These are phyloP conservation scores for Hucho hucho DNA, from an alignment of 2,113 vertebrate species.

Conservation along the genomic window DNA sequence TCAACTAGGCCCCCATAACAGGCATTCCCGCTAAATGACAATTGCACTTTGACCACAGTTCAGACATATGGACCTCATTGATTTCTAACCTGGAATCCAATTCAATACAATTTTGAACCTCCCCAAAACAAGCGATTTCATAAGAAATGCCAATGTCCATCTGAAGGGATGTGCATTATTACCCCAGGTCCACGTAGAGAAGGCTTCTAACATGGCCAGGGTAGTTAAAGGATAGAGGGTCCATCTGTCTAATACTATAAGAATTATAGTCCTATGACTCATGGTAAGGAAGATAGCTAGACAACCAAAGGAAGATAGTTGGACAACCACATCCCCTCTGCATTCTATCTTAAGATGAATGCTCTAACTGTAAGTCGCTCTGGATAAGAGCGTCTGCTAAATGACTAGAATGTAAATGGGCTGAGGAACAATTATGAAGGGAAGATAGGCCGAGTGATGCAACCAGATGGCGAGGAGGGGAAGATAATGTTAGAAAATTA, in stretches of 20 bases:
- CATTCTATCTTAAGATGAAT: too few relatives aligned
- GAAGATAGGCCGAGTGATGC: neutral
- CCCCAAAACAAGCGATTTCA: neutral
- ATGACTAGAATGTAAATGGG: neutral
- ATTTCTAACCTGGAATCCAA: neutral
- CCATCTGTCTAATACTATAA: neutral
- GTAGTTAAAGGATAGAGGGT: conserved; percentile 1
- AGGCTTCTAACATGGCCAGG: conserved; percentile 8
- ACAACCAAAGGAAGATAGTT: too few relatives aligned
- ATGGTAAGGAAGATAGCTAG: too few relatives aligned
- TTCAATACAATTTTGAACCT: neutral
- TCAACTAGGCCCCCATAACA: too few relatives aligned
- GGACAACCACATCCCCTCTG: too few relatives aligned
- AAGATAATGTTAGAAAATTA: conserved; percentile 29
- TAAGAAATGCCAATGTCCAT: neutral
- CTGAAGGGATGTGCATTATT: neutral
- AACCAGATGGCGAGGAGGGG: conserved; percentile 20
- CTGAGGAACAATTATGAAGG: neutral
- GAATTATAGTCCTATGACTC: too few relatives aligned
- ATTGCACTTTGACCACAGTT: too few relatives aligned
- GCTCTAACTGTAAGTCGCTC: too few relatives aligned
- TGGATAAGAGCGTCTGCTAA: too few relatives aligned
- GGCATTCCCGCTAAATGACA: too few relatives aligned
- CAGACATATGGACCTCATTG: too few relatives aligned
- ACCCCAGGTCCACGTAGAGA: neutral